phyloP scores from a whole-genome alignment of 2,113 vertebrate genomes.

The Toxotes jaculatrix region DNA sequence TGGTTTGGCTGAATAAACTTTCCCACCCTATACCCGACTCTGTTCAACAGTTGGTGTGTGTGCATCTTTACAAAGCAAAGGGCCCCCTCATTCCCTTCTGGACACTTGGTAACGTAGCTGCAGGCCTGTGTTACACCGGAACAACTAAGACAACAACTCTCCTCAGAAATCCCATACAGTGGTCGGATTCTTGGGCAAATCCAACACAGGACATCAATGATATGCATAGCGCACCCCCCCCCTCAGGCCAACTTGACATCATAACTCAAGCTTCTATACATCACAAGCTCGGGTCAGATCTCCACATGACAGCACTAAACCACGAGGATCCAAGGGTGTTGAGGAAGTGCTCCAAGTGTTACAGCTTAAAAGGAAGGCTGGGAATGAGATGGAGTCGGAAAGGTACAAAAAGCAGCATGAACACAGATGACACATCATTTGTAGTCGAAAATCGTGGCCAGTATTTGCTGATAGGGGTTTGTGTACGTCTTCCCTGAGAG shows the following conservation, averaged over 20 bases:
- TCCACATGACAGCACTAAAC: not conserved
- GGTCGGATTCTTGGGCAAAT: not conserved
- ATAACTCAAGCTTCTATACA: not conserved
- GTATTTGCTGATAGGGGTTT: constrained; percentile 4
- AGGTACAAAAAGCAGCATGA: not conserved
- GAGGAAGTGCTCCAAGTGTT: constrained; percentile 30
- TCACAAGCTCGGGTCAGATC: not conserved
- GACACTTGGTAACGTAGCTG: constrained; percentile 61
- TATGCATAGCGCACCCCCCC: not conserved
- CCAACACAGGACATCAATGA: constrained; percentile 2
- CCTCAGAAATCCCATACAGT: constrained; percentile 1
- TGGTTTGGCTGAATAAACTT: constrained; percentile 76
- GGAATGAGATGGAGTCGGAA: not conserved
- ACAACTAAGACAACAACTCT: constrained; percentile 21
- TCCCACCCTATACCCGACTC: constrained; percentile 69
- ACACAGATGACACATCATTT: not conserved
- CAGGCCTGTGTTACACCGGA: constrained; percentile 32
- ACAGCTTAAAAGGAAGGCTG: constrained; percentile 2
- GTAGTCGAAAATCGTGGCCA: not conserved
- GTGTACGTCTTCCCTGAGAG: constrained; percentile 31
- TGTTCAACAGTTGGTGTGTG: constrained; percentile 60
- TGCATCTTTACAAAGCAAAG: constrained; percentile 63
- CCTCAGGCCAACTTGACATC: not conserved
- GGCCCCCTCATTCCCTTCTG: constrained; percentile 70
- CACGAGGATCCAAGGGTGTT: not conserved